Base-by-base conservation (phyloP, 2,797 vertebrate genomes). In the Etheostoma perlongum region DNA sequence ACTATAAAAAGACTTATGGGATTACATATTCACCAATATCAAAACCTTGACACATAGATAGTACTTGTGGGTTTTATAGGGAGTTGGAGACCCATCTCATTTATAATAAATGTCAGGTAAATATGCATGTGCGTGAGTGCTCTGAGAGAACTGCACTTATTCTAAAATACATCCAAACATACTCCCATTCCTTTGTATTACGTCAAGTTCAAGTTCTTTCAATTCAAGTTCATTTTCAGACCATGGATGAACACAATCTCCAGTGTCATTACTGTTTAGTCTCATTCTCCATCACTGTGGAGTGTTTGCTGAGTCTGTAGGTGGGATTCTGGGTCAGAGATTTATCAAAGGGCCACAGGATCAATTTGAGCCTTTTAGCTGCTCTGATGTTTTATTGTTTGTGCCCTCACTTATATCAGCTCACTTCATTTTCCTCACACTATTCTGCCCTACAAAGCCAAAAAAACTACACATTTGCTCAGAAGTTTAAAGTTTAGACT, bases 361-460 rank as follows among this genome's bases (percentile, higher is more conserved):
- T 90, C 81, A 81, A 87, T 91, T 81, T 80, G 67, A 80, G 72
- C 48, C 64, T 74, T 67, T 67, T 64, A 85, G 60, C 69, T 42
- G 57, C 77, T 76, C 30, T 49, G 71, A 47, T 62, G 47, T 79
- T 86, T 73, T 74, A 72, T 79, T 64, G 74, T 85, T 66, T 67
- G 44, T 72, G 60, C 46, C 65, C 0, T 76, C 9, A 6, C 30
- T 66, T 57, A 27, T 30, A 46, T 51, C 19, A 25, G 25, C 33
- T 48, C 27, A 10, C 54, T 47, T 25, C 21, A 40, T 76, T 78
- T 71, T 65, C 36, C 61, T 58, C 67, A 33, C 52, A 51, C 18
- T n/a, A 5, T 62, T 51, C 19, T 57, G 44, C 61, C 40, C 19
- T 27, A n/a, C 42, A 69, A 71, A 75, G 23, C 60, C 36, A 74